Evolutionary conservation across 1,140 invertebrate species (phyloP).

Genomic region (Caerostris darwini): DNA sequence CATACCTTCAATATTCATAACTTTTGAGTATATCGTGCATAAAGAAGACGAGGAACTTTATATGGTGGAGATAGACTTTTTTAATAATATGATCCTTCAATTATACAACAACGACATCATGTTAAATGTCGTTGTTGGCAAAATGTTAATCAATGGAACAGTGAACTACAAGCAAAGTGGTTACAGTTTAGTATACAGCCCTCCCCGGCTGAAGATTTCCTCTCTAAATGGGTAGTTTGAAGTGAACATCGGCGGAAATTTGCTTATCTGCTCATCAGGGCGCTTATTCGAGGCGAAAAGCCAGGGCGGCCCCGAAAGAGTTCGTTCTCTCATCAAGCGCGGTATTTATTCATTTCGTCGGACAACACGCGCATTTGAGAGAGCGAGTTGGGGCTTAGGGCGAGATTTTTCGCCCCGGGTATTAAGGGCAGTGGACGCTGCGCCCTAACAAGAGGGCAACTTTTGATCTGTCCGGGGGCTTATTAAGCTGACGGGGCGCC

Average conservation of each 20-base stretch:
- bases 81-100: no score
- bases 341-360: slow-evolving; percentile 60
- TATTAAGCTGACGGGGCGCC: slow-evolving; percentile 69
- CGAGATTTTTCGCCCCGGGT: slow-evolving; percentile 60
- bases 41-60: no score
- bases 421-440: slow-evolving; percentile 49
- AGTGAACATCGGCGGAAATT: slow-evolving; percentile 39
- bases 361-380: slow-evolving; percentile 1
- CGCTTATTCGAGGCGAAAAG: background rate
- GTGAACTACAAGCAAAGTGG: background rate
- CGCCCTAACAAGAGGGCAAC: slow-evolving; percentile 70
- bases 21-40: no score
- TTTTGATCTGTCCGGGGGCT: slow-evolving; percentile 66
- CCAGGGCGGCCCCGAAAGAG: background rate
- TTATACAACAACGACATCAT: no score
- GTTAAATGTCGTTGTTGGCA: no score
- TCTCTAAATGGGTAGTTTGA: slow-evolving; percentile 33
- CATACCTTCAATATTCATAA: no score
- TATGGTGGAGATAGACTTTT: no score
- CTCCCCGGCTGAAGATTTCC: background rate
- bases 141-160: background rate
- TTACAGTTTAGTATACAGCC: background rate
- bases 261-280: slow-evolving; percentile 46
- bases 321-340: background rate
- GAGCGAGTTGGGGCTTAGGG: slow-evolving; percentile 7